phyloP scores from a whole-genome alignment of 1,140 invertebrate species.

The Drosophila nebulosa region DNA sequence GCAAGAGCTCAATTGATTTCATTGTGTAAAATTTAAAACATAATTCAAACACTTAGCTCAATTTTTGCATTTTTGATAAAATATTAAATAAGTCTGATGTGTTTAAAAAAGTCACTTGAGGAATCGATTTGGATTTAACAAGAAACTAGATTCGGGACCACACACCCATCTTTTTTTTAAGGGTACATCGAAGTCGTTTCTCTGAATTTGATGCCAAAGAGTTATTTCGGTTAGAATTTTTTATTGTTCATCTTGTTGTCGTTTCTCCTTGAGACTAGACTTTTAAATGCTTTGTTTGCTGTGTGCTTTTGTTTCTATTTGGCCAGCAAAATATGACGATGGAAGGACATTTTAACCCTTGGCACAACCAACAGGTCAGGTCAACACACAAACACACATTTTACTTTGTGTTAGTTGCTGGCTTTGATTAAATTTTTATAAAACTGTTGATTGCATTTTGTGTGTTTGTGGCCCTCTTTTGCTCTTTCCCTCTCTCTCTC shows the following conservation, averaged over 20 bases:
- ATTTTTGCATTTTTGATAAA: too few species aligned
- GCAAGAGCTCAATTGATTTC: too few species aligned
- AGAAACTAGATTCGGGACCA: too few species aligned
- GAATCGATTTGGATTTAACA: too few species aligned
- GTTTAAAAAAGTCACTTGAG: too few species aligned
- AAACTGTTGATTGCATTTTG: constrained; percentile 49
- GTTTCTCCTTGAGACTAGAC: background rate
- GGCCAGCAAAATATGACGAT: background rate
- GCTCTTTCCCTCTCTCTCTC: background rate
- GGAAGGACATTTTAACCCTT: background rate
- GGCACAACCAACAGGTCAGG: constrained; percentile 31
- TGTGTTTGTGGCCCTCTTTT: background rate
- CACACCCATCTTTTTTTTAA: background rate
- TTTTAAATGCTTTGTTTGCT: background rate
- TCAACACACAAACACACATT: constrained; percentile 11
- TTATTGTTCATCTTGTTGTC: background rate
- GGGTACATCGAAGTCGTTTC: background rate
- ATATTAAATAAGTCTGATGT: too few species aligned
- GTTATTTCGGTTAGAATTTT: background rate
- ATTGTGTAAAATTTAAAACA: too few species aligned
- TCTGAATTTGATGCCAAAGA: background rate
- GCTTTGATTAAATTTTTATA: constrained; percentile 49
- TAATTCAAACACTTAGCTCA: too few species aligned
- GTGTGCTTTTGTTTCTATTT: background rate
- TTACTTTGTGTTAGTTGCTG: constrained; percentile 11